Evolutionary conservation across 2,888 invertebrate genomes (phyloP), one percentile per base, ranked within the genome.

Genomic region (Mechanitis mazaeus): DNA sequence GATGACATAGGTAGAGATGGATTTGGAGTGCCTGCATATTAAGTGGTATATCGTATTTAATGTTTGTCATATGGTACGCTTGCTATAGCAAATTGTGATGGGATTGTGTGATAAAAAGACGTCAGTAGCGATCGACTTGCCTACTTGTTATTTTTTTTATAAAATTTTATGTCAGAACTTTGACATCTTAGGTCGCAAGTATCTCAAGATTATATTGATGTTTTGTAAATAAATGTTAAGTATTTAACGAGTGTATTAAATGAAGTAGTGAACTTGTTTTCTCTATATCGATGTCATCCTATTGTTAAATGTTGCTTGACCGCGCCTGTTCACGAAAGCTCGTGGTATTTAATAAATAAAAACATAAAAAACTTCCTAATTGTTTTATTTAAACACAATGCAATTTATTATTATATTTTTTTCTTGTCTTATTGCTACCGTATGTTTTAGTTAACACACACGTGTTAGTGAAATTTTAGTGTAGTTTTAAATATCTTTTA

Each of bases 121-220:
- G 35, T 35, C 6, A 35, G 6, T 6, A 35, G 35, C 35, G 35
- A 20, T 58, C 64, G 59, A 63, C 20, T 68, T 56, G 55, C 50
- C 56, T 63, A 60, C 35, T 55, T 71, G 71, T 72, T 72, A 70
- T 70, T 64, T 73, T 76, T 75, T 71, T 68, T 72, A 71, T 65
- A 68, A 72, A 70, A 70, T 72, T 71, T 69, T 69, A 68, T 64
- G 35, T 35, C 4, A 61, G 59, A 61, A 55, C 31, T 6, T 46
- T 50, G 58, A n/a, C 38, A 5, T 20, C 50, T 46, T 33, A 46
- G 50, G 38, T 50, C 57, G 57, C 33, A n/a, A n/a, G 35, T 57
- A 20, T 56, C 53, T 33, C 54, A 11, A 33, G 53, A 45, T 33
- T 45, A 50, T 53, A 64, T 64, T 57, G 61, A 64, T 59, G 54